phyloP scores from a whole-genome alignment of 2,797 vertebrate species.

The Knipowitschia caucasica region DNA sequence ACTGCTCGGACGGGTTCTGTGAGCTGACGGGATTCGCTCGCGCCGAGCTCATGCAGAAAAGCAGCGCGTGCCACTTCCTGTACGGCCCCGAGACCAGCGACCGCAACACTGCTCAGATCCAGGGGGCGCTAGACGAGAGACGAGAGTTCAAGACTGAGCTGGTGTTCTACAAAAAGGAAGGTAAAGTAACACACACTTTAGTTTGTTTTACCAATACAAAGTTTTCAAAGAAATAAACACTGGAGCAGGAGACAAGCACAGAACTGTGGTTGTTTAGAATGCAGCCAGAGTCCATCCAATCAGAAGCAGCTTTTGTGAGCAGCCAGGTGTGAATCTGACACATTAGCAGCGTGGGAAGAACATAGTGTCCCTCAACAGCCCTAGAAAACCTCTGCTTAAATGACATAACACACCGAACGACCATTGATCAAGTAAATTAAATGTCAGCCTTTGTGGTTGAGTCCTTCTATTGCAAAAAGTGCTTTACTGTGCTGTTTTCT shows the following conservation, averaged over 20 bases:
- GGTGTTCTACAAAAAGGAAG: slow-evolving; percentile 78
- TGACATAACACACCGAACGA: neutral
- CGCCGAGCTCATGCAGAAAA: slow-evolving; percentile 80
- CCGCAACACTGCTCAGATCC: slow-evolving; percentile 69
- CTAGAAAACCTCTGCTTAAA: neutral
- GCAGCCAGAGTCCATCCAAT: neutral
- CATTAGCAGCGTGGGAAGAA: slow-evolving; percentile 1
- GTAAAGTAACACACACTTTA: slow-evolving; percentile 32
- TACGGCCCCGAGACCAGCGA: slow-evolving; percentile 76
- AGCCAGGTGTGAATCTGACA: slow-evolving; percentile 6
- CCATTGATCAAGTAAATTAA: neutral
- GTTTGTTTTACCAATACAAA: no score
- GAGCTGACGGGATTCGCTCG: slow-evolving; percentile 78
- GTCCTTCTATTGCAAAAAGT: neutral
- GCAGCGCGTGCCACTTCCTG: slow-evolving; percentile 78
- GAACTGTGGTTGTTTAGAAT: no score
- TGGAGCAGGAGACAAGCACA: no score
- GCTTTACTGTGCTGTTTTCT: no score
- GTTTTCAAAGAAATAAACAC: no score
- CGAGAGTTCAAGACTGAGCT: slow-evolving; percentile 78
- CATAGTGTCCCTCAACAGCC: neutral
- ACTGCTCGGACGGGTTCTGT: slow-evolving; percentile 81
- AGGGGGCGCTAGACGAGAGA: slow-evolving; percentile 73
- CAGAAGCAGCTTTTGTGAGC: slow-evolving; percentile 2
- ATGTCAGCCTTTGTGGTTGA: neutral